Percentiles rank a stretch among this genome's conserved stretches.
Conservation (phyloP, 1,140 invertebrate genomes). For the Drosophila kikkawai region DNA sequence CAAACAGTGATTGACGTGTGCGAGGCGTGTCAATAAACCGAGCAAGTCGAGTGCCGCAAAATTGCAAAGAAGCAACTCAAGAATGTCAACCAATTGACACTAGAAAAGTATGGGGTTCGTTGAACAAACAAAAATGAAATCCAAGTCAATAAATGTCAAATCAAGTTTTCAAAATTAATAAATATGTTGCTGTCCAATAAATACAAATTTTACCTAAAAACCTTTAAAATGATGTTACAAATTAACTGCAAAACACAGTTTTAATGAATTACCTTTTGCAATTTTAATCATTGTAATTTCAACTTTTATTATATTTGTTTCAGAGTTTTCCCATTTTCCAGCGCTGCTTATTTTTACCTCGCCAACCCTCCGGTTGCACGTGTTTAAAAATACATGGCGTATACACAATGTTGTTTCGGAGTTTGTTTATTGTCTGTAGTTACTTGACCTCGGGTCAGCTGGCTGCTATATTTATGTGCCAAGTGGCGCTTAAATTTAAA, state of each 20-base stretch:
- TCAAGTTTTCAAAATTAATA: not conserved
- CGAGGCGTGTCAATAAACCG: slow-evolving; percentile 56
- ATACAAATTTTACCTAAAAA: not conserved
- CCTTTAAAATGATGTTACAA: not conserved
- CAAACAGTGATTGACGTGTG: slow-evolving; percentile 53
- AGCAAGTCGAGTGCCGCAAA: slow-evolving; percentile 51
- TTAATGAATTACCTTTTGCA: slow-evolving; percentile 4
- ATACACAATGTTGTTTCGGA: slow-evolving; percentile 33
- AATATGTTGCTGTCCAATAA: not conserved
- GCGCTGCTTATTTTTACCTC: slow-evolving; percentile 4
- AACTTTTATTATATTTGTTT: slow-evolving; percentile 19
- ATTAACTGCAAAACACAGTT: not conserved
- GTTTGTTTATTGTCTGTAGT: slow-evolving; percentile 30
- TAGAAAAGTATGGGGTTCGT: not conserved
- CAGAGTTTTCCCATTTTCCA: slow-evolving; percentile 3
- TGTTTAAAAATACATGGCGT: slow-evolving; percentile 40
- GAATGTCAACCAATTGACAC: slow-evolving; percentile 37
- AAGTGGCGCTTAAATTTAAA: slow-evolving; percentile 31
- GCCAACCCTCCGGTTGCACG: not conserved
- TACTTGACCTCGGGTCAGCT: slow-evolving; percentile 25
- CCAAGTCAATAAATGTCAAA: slow-evolving; percentile 5
- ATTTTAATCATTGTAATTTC: slow-evolving; percentile 28
- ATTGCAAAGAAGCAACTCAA: slow-evolving; percentile 42
- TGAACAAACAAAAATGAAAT: slow-evolving; percentile 12
- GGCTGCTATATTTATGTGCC: slow-evolving; percentile 9